A percentile compares a stretch with the other conserved stretches of the same genome.
Evolutionary conservation across 2,797 vertebrate species (phyloP).

Genomic region (Enteromius anoplus): DNA sequence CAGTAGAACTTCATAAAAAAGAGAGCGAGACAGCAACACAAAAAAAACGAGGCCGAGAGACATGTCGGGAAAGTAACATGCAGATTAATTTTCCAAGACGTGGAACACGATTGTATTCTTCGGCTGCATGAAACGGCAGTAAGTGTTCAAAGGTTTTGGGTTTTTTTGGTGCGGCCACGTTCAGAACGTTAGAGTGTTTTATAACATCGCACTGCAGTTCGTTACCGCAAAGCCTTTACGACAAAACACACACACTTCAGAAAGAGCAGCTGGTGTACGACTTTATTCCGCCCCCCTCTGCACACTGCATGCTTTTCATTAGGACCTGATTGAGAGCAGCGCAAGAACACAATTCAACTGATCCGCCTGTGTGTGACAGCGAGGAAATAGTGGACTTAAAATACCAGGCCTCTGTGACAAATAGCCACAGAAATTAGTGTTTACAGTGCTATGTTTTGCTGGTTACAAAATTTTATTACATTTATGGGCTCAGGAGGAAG

Average conservation of each 20-base stretch:
- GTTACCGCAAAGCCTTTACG: constrained; percentile 77
- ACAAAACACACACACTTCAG: constrained; percentile 80
- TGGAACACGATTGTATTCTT: constrained; percentile 69
- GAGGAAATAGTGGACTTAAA: constrained; percentile 44
- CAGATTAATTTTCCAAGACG: constrained; percentile 62
- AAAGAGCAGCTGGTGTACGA: constrained; percentile 81
- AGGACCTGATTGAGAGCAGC: constrained; percentile 79
- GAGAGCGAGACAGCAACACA: neutral
- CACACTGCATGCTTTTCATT: constrained; percentile 77
- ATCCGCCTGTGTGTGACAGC: constrained; percentile 72
- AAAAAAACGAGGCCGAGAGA: neutral
- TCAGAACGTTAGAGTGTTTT: constrained; percentile 69
- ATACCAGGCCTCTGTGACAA: constrained; percentile 46
- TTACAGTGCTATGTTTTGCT: constrained; percentile 32
- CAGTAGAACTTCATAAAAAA: constrained; percentile 54
- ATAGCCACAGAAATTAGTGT: constrained; percentile 45
- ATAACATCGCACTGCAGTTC: constrained; percentile 70
- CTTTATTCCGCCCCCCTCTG: constrained; percentile 65
- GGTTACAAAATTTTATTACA: neutral
- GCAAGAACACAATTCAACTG: constrained; percentile 76
- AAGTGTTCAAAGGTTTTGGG: constrained; percentile 67
- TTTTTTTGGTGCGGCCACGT: constrained; percentile 36
- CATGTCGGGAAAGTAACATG: constrained; percentile 42
- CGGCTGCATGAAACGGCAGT: constrained; percentile 29
- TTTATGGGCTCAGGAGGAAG: constrained; percentile 32